phyloP scores from a whole-genome alignment of 2,888 invertebrate species.

The Epinotia nisella region DNA sequence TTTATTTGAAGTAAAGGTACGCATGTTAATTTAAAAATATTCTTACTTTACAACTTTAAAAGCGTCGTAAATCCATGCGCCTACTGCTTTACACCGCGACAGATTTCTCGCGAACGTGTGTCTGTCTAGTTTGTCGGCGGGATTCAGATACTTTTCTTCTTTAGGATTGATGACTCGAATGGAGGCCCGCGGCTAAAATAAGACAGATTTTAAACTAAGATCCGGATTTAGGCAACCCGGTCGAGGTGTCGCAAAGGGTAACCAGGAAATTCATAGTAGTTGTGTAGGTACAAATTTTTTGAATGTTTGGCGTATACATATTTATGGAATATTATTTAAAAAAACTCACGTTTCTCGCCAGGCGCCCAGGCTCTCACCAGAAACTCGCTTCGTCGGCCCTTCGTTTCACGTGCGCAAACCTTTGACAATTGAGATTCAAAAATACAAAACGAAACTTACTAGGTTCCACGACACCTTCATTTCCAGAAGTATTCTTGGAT shows the following conservation, averaged over 20 bases:
- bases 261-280: no score
- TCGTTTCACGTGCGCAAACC: no score
- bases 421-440: no score
- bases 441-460: slow-evolving; percentile 71
- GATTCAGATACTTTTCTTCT: slow-evolving; percentile 94
- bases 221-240: no score
- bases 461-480: slow-evolving; percentile 95
- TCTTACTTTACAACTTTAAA: slow-evolving; percentile 93
- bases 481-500: slow-evolving; percentile 93
- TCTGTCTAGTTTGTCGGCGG: slow-evolving; percentile 95
- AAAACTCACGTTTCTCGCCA: no score
- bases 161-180: slow-evolving; percentile 95
- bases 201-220: not conserved
- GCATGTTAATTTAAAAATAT: not conserved
- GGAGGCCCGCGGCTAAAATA: slow-evolving; percentile 86
- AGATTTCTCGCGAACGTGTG: slow-evolving; percentile 96
- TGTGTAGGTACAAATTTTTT: no score
- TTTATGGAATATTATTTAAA: no score
- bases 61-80: slow-evolving; percentile 90
- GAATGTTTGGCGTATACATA: no score
- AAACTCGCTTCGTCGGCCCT: no score
- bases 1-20: no score
- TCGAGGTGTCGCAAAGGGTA: no score
- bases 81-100: slow-evolving; percentile 92
- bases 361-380: no score